Evolutionary conservation across 1,140 invertebrate genomes (phyloP).

Genomic region (Drosophila ironensis): DNA sequence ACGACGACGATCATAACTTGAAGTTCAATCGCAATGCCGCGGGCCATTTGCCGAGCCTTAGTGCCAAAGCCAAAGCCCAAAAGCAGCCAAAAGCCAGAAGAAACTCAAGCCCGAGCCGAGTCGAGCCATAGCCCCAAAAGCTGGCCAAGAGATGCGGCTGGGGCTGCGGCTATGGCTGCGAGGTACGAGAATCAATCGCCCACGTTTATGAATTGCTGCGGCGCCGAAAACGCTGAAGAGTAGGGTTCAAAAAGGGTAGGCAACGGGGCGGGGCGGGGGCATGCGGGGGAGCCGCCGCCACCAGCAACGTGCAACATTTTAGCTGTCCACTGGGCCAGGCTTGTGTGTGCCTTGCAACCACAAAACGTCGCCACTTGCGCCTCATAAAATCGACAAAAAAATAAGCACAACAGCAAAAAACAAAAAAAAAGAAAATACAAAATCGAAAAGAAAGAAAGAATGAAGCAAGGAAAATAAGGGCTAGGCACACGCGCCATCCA

Average conservation of each 20-base stretch:
- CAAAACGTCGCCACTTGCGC: constrained; percentile 80
- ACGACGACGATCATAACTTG: constrained; percentile 81
- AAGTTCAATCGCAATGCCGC: constrained; percentile 82
- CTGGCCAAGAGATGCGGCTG: constrained; percentile 46
- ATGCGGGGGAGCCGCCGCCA: constrained; percentile 19
- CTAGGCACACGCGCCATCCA: constrained; percentile 73
- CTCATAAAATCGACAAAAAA: constrained; percentile 67
- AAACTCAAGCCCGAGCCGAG: constrained; percentile 4
- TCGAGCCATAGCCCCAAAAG: constrained; percentile 9
- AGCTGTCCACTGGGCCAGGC: constrained; percentile 51
- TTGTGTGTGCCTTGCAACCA: constrained; percentile 72
- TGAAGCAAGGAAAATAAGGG: constrained; percentile 72
- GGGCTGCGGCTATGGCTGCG: constrained; percentile 68
- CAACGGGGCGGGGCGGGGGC: background rate
- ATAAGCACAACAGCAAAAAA: constrained; percentile 12
- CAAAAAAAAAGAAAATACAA: constrained; percentile 17
- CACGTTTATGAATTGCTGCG: constrained; percentile 81
- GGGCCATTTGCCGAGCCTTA: constrained; percentile 81
- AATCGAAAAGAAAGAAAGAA: too few relatives aligned
- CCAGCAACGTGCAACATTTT: constrained; percentile 76
- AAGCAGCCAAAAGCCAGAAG: constrained; percentile 53
- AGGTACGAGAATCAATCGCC: constrained; percentile 80
- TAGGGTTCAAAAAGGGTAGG: background rate
- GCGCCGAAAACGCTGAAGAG: constrained; percentile 63
- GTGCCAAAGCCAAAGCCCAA: constrained; percentile 77